Conservation (phyloP, 2,888 invertebrate species). For the Diarsia dahlii region DNA sequence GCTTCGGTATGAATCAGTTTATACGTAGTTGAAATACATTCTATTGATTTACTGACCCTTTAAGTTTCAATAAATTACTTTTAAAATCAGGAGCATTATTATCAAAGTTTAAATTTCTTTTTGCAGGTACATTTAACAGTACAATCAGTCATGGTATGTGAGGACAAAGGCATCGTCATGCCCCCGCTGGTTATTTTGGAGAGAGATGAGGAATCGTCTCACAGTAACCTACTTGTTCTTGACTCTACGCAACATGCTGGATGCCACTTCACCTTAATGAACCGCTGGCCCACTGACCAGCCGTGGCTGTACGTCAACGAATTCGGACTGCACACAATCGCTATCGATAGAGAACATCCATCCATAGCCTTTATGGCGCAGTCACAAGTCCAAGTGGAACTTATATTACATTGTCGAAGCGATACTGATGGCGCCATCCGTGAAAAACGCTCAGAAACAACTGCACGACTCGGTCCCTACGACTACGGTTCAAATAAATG, state of each 20-base stretch:
- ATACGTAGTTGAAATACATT: too few species aligned
- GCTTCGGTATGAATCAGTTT: slow-evolving; percentile 75
- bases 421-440: slow-evolving; percentile 66
- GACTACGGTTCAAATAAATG: slow-evolving; percentile 84
- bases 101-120: slow-evolving; percentile 13
- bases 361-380: slow-evolving; percentile 87
- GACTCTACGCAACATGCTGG: slow-evolving; percentile 71
- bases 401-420: slow-evolving; percentile 78
- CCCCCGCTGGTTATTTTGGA: slow-evolving; percentile 83
- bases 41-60: neutral
- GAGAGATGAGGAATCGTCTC: slow-evolving; percentile 83
- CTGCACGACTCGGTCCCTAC: slow-evolving; percentile 76
- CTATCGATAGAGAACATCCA: slow-evolving; percentile 86
- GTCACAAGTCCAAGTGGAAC: slow-evolving; percentile 88
- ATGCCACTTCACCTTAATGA: slow-evolving; percentile 80
- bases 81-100: neutral
- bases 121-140: slow-evolving; percentile 80
- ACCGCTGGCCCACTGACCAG: slow-evolving; percentile 83
- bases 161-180: slow-evolving; percentile 71
- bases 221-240: slow-evolving; percentile 77
- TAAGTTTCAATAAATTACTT: neutral
- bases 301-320: slow-evolving; percentile 85
- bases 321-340: slow-evolving; percentile 78
- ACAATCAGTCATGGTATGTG: slow-evolving; percentile 74
- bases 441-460: slow-evolving; percentile 75